Percentiles rank a stretch among this genome's conserved stretches.
Evolutionary conservation across 2,797 vertebrate genomes (phyloP).

Genomic region (Triplophysa bombifrons): DNA sequence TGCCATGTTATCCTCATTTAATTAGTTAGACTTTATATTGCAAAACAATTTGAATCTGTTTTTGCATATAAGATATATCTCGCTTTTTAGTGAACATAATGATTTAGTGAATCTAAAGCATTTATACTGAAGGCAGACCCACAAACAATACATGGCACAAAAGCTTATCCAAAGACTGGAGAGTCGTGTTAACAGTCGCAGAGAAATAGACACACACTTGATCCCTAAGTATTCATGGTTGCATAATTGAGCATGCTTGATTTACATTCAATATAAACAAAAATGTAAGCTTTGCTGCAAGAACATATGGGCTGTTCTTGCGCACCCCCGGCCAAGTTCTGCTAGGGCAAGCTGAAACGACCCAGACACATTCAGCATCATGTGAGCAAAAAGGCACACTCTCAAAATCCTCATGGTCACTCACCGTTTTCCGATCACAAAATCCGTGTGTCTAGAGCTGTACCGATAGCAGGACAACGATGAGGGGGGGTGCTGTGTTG

Average conservation of each 20-base stretch:
- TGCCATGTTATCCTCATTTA: neutral
- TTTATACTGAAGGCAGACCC: neutral
- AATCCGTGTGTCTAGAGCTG: neutral
- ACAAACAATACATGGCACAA: neutral
- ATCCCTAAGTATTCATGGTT: neutral
- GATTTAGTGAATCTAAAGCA: neutral
- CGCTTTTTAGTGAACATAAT: neutral
- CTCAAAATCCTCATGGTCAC: constrained; percentile 24
- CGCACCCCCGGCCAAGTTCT: neutral
- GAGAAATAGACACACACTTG: neutral
- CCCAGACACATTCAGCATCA: constrained; percentile 26
- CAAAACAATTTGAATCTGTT: neutral
- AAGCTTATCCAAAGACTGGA: neutral
- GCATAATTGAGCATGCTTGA: neutral
- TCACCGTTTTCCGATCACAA: constrained; percentile 13
- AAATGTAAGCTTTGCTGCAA: too few species aligned
- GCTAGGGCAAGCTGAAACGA: neutral
- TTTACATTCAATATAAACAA: neutral
- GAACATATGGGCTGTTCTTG: neutral
- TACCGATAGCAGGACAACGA: neutral
- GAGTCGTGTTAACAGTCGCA: neutral
- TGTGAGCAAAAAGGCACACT: neutral
- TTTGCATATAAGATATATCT: neutral
- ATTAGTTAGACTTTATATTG: neutral
- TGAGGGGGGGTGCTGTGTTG: neutral